A percentile compares a stretch with the other conserved stretches of the same genome.
These are phyloP conservation scores for Phrynocephalus guinanensis DNA, from an alignment of 2,797 vertebrate genomes.

Conservation along the genomic window DNA sequence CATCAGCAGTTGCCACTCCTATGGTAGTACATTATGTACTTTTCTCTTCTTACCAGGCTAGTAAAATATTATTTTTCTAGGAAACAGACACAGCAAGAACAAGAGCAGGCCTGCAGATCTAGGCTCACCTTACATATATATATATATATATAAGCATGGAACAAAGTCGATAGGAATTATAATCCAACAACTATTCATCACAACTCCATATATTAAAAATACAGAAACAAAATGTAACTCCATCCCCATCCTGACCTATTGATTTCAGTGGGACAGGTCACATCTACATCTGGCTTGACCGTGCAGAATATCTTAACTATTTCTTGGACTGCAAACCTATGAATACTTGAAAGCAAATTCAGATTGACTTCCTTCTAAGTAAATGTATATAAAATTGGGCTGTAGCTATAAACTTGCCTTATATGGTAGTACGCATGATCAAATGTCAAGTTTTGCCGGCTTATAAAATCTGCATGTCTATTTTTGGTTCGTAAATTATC, in stretches of 20 bases:
- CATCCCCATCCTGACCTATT: not conserved
- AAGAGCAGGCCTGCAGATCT: slow-evolving; percentile 6
- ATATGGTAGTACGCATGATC: not conserved
- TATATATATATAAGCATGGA: not conserved
- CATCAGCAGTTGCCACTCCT: slow-evolving; percentile 57
- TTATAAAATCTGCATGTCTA: not conserved
- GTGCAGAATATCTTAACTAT: not conserved
- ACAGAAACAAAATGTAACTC: not conserved
- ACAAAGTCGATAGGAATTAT: not conserved
- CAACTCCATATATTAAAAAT: not conserved
- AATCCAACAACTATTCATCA: not conserved
- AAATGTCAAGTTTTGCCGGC: not conserved
- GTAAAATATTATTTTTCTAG: slow-evolving; percentile 36
- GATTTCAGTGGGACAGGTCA: slow-evolving; percentile 5
- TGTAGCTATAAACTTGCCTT: not conserved
- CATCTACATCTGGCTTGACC: not conserved
- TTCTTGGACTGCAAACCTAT: not conserved
- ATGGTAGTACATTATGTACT: slow-evolving; percentile 39
- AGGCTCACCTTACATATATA: not conserved
- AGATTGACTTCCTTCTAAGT: not conserved
- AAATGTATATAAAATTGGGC: not conserved
- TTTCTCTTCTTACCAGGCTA: slow-evolving; percentile 32
- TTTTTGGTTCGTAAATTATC: not conserved
- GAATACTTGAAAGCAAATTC: not conserved
- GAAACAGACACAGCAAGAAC: slow-evolving; percentile 44